Evolutionary conservation across 2,797 vertebrate species (phyloP), one percentile per base, ranked within the genome.

Genomic region (Sebastes nivosus): DNA sequence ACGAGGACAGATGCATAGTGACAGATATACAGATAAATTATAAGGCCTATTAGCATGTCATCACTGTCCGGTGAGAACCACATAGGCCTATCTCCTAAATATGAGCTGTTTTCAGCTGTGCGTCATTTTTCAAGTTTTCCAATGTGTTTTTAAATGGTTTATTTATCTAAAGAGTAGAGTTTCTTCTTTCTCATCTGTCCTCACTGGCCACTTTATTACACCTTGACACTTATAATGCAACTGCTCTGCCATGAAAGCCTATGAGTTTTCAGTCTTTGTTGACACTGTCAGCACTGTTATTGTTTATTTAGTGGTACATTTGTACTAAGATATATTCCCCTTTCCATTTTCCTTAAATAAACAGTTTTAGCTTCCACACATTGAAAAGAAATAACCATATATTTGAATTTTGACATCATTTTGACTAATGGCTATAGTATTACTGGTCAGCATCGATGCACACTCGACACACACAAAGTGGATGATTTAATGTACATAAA

Each of bases 21-120:
- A 65, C 8, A 72, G 32, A 55, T 16, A 72, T 29, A 12, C 11
- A 14, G 34, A 38, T 24, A 27, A 8, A 12, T 20, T 55, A 70
- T 29, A 4, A 29, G 29, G 55, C 12, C 29, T 32, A 34, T 66
- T 8, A 72, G 70, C 32, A 75, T 79, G 72, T 80, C 8, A 67
- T 36, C 50, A 65, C 46, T 36, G 32, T 64, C 34, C 20, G n/a
- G 6, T 61, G 16, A 73, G 74, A 80, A 65, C 52, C 4, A 8
- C 18, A 50, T 0, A 20, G 46, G 18, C 46, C 46, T 50, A 10
- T n/a, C 16, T 66, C 27, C 8, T 67, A 60, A 34, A 24, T 67
- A 77, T 42, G n/a, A 85, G 22, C 13, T 5, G 46, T 30, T 69
- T 58, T 27, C 65, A 66, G 61, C 61, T 58, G 7, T 14, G 34